Evolutionary conservation across 2,113 vertebrate species (phyloP).

Genomic region (Tursiops truncatus): DNA sequence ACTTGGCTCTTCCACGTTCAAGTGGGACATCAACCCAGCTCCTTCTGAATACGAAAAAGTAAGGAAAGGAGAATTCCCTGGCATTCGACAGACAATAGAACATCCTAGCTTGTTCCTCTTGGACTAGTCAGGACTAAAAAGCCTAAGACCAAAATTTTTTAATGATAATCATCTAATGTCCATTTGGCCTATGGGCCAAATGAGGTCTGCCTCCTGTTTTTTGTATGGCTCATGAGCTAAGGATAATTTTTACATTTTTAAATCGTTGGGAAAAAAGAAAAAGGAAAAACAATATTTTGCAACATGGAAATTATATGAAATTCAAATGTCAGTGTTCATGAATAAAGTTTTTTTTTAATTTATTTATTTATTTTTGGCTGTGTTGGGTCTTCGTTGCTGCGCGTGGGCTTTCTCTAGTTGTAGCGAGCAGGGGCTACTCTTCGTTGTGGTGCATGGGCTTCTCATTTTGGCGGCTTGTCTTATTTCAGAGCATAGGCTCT

Average conservation of each 20-base stretch:
- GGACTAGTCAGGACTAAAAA: not conserved
- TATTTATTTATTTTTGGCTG: too few species aligned
- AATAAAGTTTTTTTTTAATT: not conserved
- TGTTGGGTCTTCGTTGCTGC: too few species aligned
- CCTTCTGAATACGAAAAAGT: not conserved
- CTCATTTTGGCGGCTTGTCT: too few species aligned
- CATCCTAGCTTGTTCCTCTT: not conserved
- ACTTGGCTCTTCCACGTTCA: not conserved
- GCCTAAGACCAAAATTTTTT: not conserved
- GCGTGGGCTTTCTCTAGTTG: too few species aligned
- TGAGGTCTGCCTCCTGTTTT: not conserved
- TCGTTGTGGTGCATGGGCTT: too few species aligned
- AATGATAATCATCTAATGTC: not conserved
- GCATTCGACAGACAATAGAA: not conserved
- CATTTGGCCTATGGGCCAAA: not conserved
- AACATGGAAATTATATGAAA: not conserved
- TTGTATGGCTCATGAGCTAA: not conserved
- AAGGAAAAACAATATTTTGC: conserved; percentile 8
- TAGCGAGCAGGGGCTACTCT: too few species aligned
- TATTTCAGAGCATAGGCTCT: too few species aligned
- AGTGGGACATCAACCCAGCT: not conserved
- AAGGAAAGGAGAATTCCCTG: not conserved
- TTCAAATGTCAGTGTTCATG: not conserved
- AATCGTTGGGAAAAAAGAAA: not conserved
- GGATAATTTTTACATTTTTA: not conserved